Percentiles rank a stretch among this genome's conserved stretches.
Evolutionary conservation across 2,888 invertebrate species (phyloP).

Genomic region (Papilio protenor): DNA sequence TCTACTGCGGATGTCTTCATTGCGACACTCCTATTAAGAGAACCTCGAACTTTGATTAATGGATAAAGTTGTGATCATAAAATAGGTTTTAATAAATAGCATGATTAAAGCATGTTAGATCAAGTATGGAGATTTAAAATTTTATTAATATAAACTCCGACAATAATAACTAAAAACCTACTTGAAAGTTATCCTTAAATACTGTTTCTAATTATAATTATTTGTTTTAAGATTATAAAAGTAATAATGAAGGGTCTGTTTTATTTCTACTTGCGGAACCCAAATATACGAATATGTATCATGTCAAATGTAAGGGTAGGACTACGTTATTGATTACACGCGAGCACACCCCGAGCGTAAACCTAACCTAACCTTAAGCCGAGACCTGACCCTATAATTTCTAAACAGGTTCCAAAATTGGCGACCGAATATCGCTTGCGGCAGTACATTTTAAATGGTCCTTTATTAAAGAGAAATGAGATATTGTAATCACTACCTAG

Average conservation of each 20-base stretch:
- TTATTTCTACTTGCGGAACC: constrained; percentile 8
- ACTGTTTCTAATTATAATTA: background rate
- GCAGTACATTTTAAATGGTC: constrained; percentile 74
- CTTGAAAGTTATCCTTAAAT: background rate
- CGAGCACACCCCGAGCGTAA: constrained; percentile 46
- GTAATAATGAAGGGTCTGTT: background rate
- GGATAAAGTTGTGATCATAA: background rate
- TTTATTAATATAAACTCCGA: too few species aligned
- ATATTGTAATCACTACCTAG: constrained; percentile 77
- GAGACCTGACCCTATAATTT: constrained; percentile 80
- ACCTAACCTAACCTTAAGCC: constrained; percentile 64
- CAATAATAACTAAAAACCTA: background rate
- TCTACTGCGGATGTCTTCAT: constrained; percentile 4
- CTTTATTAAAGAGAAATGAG: constrained; percentile 78
- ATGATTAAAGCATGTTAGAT: background rate
- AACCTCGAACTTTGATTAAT: constrained; percentile 1
- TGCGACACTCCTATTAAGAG: background rate
- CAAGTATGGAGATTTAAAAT: background rate
- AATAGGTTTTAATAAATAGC: background rate
- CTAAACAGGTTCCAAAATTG: constrained; percentile 83
- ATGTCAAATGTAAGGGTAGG: background rate
- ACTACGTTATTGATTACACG: constrained; percentile 27
- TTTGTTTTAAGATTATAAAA: background rate
- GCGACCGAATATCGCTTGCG: constrained; percentile 74
- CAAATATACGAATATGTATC: background rate